Evolutionary conservation across 2,888 invertebrate species (phyloP).

Genomic region (Brachyptera risi): DNA sequence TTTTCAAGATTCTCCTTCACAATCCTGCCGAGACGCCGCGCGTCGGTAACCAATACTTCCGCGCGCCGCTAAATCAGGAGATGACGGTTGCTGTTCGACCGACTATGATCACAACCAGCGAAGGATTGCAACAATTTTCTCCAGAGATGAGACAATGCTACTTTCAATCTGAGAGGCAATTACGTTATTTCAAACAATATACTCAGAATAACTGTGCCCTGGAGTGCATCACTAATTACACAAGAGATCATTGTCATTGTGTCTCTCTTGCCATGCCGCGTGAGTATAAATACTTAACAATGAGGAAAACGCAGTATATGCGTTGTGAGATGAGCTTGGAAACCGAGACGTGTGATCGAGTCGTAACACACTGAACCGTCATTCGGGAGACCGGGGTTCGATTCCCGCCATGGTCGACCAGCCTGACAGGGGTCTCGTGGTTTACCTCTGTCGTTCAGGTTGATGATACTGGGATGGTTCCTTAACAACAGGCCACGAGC

Average conservation of each 20-base stretch:
- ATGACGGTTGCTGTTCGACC: constrained; percentile 35
- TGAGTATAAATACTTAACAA: constrained; percentile 6
- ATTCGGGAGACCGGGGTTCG: too few relatives aligned
- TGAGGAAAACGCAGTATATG: too few relatives aligned
- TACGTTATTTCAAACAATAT: constrained; percentile 37
- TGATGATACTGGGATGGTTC: too few relatives aligned
- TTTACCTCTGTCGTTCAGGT: too few relatives aligned
- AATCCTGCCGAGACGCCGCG: constrained; percentile 40
- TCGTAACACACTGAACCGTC: too few relatives aligned
- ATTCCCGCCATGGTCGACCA: too few relatives aligned
- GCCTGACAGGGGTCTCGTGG: too few relatives aligned
- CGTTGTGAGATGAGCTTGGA: too few relatives aligned
- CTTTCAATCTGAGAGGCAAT: constrained; percentile 36
- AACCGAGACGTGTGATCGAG: too few relatives aligned
- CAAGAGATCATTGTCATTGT: constrained; percentile 36
- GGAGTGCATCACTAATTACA: constrained; percentile 38
- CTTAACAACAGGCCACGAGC: too few relatives aligned
- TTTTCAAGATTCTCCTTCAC: constrained; percentile 39
- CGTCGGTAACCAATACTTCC: constrained; percentile 34
- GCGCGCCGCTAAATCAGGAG: constrained; percentile 36
- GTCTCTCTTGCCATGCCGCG: constrained; percentile 35
- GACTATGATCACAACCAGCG: constrained; percentile 37
- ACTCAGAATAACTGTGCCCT: constrained; percentile 38
- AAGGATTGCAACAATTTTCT: constrained; percentile 34
- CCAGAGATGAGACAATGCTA: constrained; percentile 39